Conservation (phyloP, 1,140 invertebrate species). For the Micrasema minimum region DNA sequence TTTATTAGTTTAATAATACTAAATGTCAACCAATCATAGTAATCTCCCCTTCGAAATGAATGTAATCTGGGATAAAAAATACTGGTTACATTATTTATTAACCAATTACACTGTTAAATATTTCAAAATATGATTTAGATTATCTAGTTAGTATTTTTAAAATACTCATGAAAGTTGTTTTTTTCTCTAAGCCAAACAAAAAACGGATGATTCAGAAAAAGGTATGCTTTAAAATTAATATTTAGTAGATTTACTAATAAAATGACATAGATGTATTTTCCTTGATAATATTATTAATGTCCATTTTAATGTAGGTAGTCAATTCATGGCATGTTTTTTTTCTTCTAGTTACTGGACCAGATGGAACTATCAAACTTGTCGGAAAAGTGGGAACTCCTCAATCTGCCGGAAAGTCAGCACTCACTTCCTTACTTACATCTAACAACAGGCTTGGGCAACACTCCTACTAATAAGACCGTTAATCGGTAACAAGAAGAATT, state of each 20-base stretch:
- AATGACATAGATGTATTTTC: neutral
- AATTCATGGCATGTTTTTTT: slow-evolving; percentile 42
- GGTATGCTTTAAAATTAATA: slow-evolving; percentile 25
- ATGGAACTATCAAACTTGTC: slow-evolving; percentile 72
- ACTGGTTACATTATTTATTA: too few relatives aligned
- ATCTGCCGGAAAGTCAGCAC: slow-evolving; percentile 71
- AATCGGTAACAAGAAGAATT: slow-evolving; percentile 77
- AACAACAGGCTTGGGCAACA: slow-evolving; percentile 58
- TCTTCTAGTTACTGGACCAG: slow-evolving; percentile 56
- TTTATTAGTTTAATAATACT: too few relatives aligned
- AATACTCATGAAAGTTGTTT: too few relatives aligned
- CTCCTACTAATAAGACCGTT: slow-evolving; percentile 73
- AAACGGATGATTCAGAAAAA: slow-evolving; percentile 40
- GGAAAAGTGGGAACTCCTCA: slow-evolving; percentile 71
- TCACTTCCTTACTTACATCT: slow-evolving; percentile 74
- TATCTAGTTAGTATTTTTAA: too few relatives aligned
- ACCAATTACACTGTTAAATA: too few relatives aligned
- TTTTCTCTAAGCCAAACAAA: slow-evolving; percentile 44
- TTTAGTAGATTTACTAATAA: neutral
- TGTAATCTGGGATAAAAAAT: too few relatives aligned
- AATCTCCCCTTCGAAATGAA: too few relatives aligned
- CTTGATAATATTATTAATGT: neutral
- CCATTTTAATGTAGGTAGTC: neutral
- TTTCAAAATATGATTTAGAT: too few relatives aligned
- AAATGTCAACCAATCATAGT: too few relatives aligned